Conservation (phyloP, 2,113 vertebrate genomes). For the Sarotherodon lohbergeri region DNA sequence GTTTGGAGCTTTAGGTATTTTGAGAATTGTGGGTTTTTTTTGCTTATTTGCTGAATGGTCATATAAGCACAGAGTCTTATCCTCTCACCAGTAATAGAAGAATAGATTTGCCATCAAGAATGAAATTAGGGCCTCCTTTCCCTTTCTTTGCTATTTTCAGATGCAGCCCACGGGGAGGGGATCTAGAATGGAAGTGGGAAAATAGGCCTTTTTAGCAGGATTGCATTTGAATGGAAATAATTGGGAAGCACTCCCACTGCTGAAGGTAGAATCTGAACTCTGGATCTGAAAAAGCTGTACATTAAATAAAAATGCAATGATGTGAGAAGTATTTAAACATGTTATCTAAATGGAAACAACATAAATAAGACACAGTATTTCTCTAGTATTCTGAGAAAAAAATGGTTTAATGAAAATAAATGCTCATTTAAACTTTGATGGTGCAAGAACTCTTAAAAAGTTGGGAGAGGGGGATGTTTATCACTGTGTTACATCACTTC, state of each 20-base stretch:
- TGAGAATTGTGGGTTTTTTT: neutral
- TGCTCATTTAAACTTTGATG: neutral
- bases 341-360: neutral
- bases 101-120: slow-evolving; percentile 19
- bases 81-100: slow-evolving; percentile 17
- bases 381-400: neutral
- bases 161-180: slow-evolving; percentile 35
- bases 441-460: neutral
- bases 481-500: neutral
- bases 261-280: neutral
- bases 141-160: slow-evolving; percentile 57
- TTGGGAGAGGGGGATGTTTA: neutral
- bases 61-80: neutral
- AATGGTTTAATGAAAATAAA: neutral
- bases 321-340: neutral
- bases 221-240: slow-evolving; percentile 13
- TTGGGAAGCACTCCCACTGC: neutral
- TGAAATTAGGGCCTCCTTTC: slow-evolving; percentile 42
- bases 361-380: neutral
- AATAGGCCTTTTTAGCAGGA: slow-evolving; percentile 13
- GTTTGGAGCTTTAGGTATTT: neutral
- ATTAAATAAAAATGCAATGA: neutral
- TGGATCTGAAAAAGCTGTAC: neutral
- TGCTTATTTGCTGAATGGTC: neutral
- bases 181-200: slow-evolving; percentile 35